phyloP scores from a whole-genome alignment of 2,113 vertebrate genomes.

The Tinamus guttatus region DNA sequence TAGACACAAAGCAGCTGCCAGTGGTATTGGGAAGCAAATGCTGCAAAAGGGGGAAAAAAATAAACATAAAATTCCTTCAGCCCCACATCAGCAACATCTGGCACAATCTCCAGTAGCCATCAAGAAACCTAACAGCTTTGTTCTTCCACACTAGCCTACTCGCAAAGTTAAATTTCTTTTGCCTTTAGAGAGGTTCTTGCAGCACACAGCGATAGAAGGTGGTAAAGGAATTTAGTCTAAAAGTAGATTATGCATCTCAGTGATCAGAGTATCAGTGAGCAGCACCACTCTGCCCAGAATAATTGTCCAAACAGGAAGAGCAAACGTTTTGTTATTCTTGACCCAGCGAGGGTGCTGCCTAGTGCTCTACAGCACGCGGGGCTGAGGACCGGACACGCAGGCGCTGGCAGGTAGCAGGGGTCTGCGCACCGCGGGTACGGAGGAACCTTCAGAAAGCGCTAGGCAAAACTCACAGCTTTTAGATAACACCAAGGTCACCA shows the following conservation, averaged over 20 bases:
- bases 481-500: not conserved
- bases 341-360: not conserved
- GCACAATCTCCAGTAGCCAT: not conserved
- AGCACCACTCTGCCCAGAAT: not conserved
- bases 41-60: not conserved
- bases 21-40: constrained; percentile 18
- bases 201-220: not conserved
- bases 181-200: not conserved
- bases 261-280: not conserved
- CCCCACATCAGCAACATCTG: constrained; percentile 32
- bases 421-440: not conserved
- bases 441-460: not conserved
- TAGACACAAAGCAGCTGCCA: constrained; percentile 54
- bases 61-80: constrained; percentile 30
- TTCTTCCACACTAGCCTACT: not conserved
- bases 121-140: not conserved
- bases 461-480: not conserved
- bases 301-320: not conserved
- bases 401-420: not conserved
- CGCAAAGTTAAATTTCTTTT: not conserved
- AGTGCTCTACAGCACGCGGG: not conserved
- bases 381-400: not conserved
- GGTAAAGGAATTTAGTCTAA: not conserved
- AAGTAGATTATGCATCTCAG: not conserved
- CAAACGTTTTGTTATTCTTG: not conserved